These are phyloP conservation scores for Drosophila conformis DNA, from an alignment of 2,888 invertebrate species.

Conservation along the genomic window DNA sequence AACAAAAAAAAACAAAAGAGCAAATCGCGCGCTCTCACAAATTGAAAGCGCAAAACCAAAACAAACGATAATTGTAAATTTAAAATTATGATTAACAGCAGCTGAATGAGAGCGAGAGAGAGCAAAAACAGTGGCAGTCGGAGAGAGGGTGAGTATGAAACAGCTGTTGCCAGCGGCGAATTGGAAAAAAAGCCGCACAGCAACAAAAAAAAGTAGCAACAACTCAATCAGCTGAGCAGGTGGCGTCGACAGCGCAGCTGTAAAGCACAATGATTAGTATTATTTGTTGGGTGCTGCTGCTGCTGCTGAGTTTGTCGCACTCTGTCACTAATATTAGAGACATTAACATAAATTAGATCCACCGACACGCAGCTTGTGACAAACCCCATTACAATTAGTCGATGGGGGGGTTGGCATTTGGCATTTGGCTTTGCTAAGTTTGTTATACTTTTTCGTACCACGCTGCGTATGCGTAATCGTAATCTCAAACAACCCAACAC, in stretches of 20 bases:
- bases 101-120: constrained; percentile 18
- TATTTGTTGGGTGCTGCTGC: constrained; percentile 16
- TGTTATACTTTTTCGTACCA: constrained; percentile 33
- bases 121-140: background rate
- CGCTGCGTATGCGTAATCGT: constrained; percentile 48
- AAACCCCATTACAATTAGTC: constrained; percentile 38
- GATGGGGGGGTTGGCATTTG: constrained; percentile 5
- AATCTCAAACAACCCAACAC: constrained; percentile 5
- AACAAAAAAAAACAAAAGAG: constrained; percentile 46
- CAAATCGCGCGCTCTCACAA: constrained; percentile 67
- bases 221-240: constrained; percentile 63
- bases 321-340: constrained; percentile 41
- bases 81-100: constrained; percentile 76
- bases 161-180: constrained; percentile 76
- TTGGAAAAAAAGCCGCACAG: constrained; percentile 54
- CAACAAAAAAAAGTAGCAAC: constrained; percentile 35
- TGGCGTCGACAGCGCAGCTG: constrained; percentile 30
- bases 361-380: constrained; percentile 24
- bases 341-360: constrained; percentile 65
- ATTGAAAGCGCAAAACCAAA: constrained; percentile 75
- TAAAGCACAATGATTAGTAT: constrained; percentile 39
- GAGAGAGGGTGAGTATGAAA: constrained; percentile 34
- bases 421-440: constrained; percentile 26
- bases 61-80: constrained; percentile 80
- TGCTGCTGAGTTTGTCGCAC: constrained; percentile 32